Conservation (phyloP, 2,113 vertebrate genomes). For the Gallinago paraguaiae region DNA sequence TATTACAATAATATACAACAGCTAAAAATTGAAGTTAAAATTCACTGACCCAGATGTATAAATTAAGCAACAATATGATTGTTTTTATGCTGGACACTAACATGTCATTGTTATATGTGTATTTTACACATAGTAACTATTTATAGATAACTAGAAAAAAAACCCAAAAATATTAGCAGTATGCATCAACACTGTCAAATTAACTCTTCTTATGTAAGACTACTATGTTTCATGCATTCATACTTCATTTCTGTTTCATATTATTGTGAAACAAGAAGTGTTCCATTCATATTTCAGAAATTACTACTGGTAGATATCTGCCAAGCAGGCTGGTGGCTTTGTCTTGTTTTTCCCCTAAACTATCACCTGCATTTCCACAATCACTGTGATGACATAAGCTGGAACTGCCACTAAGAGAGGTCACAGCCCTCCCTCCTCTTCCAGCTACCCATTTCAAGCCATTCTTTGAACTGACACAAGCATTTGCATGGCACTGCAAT, state of each 20-base stretch:
- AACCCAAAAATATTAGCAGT: neutral
- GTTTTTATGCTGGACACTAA: neutral
- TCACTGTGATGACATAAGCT: neutral
- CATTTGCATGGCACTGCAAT: neutral
- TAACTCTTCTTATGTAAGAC: neutral
- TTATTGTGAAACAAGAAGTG: neutral
- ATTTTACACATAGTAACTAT: neutral
- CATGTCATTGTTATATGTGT: neutral
- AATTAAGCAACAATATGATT: neutral
- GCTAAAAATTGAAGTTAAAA: neutral
- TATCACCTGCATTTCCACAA: neutral
- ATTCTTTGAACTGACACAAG: neutral
- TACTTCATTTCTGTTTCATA: neutral
- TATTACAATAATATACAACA: neutral
- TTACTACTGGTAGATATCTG: neutral
- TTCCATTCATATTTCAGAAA: neutral
- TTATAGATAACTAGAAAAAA: neutral
- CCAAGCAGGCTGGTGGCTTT: neutral
- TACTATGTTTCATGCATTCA: neutral
- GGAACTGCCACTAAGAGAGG: neutral
- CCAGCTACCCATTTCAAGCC: neutral
- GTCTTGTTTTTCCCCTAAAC: neutral
- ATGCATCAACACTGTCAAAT: neutral
- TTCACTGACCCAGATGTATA: neutral
- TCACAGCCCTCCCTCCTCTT: neutral